These are phyloP conservation scores for Syrista parreyssii DNA, from an alignment of 2,888 invertebrate genomes.

Conservation along the genomic window DNA sequence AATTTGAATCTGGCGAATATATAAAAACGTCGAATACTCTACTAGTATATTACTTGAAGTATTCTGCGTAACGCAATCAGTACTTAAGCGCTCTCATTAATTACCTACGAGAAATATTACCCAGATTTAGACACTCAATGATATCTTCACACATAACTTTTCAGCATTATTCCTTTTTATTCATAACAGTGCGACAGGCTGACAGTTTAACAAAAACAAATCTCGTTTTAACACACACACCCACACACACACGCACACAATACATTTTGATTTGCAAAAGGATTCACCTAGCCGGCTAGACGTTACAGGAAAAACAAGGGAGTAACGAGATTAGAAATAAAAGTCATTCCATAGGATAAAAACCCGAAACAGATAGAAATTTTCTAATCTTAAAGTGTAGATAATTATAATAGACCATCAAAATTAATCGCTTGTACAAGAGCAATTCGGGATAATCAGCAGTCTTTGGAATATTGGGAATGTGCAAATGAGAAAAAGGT, in stretches of 20 bases:
- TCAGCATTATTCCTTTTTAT: slow-evolving; percentile 35
- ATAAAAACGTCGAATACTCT: too few species aligned
- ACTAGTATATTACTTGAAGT: neutral
- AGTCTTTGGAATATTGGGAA: neutral
- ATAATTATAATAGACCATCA: neutral
- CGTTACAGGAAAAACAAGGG: slow-evolving; percentile 3
- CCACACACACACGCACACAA: slow-evolving; percentile 10
- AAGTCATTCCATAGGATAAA: neutral
- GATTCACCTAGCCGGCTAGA: slow-evolving; percentile 22
- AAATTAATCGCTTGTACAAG: neutral
- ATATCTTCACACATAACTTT: slow-evolving; percentile 1
- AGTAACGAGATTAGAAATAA: neutral
- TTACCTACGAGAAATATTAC: neutral
- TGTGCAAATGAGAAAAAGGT: neutral
- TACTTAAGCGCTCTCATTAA: neutral
- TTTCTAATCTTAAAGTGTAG: neutral
- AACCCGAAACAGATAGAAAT: neutral
- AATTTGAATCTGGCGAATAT: too few species aligned
- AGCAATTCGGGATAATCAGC: neutral
- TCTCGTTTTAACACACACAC: slow-evolving; percentile 28
- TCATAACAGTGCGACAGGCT: slow-evolving; percentile 42
- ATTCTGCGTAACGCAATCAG: neutral
- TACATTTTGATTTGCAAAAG: slow-evolving; percentile 21
- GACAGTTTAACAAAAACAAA: slow-evolving; percentile 37
- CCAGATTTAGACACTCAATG: neutral